A percentile compares a stretch with the other conserved stretches of the same genome.
Conservation (phyloP, 2,113 vertebrate species). For the Podarcis muralis region DNA sequence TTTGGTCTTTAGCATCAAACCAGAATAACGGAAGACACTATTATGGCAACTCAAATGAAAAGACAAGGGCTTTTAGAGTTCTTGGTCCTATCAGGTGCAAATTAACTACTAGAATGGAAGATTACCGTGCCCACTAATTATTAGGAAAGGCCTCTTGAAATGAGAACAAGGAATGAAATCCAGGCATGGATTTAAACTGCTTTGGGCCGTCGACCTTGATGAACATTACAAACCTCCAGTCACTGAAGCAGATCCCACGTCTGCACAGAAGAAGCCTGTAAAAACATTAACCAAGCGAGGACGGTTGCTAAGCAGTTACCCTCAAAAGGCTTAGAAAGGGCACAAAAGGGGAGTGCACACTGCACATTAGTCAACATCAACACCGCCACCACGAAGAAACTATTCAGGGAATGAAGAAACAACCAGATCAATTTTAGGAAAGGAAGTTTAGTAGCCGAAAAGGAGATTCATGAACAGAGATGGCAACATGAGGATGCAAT, state of each 20-base stretch:
- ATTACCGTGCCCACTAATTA: not conserved
- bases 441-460: constrained; percentile 7
- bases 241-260: not conserved
- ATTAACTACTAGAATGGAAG: not conserved
- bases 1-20: not conserved
- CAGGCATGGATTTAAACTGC: not conserved
- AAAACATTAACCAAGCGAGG: constrained; percentile 26
- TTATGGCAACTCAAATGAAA: not conserved
- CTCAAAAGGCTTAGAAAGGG: not conserved
- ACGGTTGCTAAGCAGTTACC: constrained; percentile 17
- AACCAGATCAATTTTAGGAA: not conserved
- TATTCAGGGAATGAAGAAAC: not conserved
- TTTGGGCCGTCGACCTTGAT: not conserved
- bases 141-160: not conserved
- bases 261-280: not conserved
- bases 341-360: not conserved
- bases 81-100: not conserved
- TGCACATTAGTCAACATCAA: not conserved
- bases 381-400: not conserved
- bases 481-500: not conserved
- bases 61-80: too few relatives aligned
- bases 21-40: not conserved
- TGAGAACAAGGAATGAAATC: not conserved
- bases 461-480: not conserved
- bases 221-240: not conserved